Conservation (phyloP, 2,888 invertebrate species). For the Danaus chrysippus region DNA sequence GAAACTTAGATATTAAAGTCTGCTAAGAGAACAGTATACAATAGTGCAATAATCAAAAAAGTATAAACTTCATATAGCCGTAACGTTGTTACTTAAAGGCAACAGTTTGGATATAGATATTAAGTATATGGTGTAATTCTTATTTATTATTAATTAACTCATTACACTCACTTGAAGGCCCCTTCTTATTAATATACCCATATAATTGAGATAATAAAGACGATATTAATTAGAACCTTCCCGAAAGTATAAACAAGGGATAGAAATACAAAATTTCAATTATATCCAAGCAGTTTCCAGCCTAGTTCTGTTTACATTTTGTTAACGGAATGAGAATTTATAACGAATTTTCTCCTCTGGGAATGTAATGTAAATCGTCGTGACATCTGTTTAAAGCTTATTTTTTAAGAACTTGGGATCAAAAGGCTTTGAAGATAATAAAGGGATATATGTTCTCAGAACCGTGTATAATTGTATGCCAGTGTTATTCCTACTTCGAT, state of each 20-base stretch:
- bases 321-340: constrained; percentile 71
- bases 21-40: too few species aligned
- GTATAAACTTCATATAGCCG: neutral
- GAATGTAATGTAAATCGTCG: constrained; percentile 55
- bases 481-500: too few species aligned
- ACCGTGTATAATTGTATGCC: neutral
- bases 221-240: constrained; percentile 55
- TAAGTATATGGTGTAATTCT: neutral
- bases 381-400: constrained; percentile 28
- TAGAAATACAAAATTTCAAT: constrained; percentile 65
- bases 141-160: neutral
- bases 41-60: too few species aligned
- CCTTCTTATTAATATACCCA: constrained; percentile 10
- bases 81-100: neutral
- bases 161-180: neutral
- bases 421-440: neutral
- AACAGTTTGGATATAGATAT: neutral
- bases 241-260: constrained; percentile 50
- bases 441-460: neutral
- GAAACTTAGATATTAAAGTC: neutral
- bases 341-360: constrained; percentile 65
- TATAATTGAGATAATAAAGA: constrained; percentile 35
- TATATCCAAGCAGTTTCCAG: constrained; percentile 52
- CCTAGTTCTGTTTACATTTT: constrained; percentile 68
- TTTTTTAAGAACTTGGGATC: constrained; percentile 16